Conservation (phyloP, 2,113 vertebrate species). For the Megaleporinus macrocephalus region DNA sequence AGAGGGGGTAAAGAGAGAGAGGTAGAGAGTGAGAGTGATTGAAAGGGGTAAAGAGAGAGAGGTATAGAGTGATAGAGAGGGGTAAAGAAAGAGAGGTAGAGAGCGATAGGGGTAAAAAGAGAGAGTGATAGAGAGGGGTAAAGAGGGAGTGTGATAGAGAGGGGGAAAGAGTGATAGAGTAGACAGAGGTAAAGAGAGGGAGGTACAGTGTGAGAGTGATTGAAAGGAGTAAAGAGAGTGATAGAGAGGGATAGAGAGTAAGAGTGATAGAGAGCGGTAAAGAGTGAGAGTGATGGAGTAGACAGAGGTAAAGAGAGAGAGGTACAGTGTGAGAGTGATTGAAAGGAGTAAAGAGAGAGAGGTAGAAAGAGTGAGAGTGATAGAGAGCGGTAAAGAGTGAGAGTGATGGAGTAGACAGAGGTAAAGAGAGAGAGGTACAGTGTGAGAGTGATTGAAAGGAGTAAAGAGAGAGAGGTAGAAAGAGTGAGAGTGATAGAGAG, state of each 20-base stretch:
- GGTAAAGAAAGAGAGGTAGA: background rate
- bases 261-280: too few species aligned
- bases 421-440: too few species aligned
- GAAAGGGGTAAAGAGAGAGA: too few species aligned
- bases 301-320: background rate
- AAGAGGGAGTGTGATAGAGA: constrained; percentile 8
- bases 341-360: background rate
- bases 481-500: too few species aligned
- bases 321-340: background rate
- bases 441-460: too few species aligned
- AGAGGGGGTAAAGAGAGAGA: too few species aligned
- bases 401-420: too few species aligned
- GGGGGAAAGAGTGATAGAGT: background rate
- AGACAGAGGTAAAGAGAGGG: constrained; percentile 1
- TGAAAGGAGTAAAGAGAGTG: background rate
- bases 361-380: background rate
- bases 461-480: too few species aligned
- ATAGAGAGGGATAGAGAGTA: too few species aligned
- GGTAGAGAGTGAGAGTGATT: too few species aligned
- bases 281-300: too few species aligned
- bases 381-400: background rate
- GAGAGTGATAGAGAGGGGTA: background rate
- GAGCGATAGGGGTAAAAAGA: background rate
- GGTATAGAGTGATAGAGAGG: background rate
- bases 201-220: constrained; percentile 1